Percentiles rank a stretch among this genome's conserved stretches.
These are phyloP conservation scores for Syngnathus scovelli DNA, from an alignment of 2,113 vertebrate species.

Conservation along the genomic window DNA sequence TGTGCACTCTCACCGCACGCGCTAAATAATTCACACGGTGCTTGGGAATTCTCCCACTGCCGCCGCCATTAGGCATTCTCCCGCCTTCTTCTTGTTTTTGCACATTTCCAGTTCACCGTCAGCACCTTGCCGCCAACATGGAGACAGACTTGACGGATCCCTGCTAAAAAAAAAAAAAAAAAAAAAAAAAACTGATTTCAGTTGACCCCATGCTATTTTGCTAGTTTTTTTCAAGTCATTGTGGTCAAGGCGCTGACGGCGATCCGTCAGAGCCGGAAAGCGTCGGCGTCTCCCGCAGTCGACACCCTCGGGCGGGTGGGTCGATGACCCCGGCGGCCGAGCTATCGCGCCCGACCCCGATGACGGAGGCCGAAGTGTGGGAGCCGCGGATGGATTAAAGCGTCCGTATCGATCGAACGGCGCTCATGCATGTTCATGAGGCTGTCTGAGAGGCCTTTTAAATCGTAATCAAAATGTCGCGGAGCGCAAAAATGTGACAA, in stretches of 20 bases:
- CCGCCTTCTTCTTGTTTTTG: slow-evolving; percentile 43
- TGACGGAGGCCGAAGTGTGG: neutral
- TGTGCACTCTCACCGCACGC: slow-evolving; percentile 59
- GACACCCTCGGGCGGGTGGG: neutral
- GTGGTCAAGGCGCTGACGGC: neutral
- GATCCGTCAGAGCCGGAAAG: neutral
- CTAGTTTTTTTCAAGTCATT: no score
- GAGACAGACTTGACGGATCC: slow-evolving; percentile 41
- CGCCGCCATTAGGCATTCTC: slow-evolving; percentile 64
- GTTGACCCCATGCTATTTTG: neutral
- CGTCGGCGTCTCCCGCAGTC: neutral
- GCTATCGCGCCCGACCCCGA: neutral
- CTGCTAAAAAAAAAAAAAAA: slow-evolving; percentile 45
- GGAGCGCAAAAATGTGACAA: neutral
- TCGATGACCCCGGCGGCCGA: neutral
- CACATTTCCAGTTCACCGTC: slow-evolving; percentile 33
- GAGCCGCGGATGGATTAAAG: slow-evolving; percentile 1
- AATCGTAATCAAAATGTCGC: neutral
- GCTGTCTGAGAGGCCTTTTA: neutral
- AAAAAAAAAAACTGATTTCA: slow-evolving; percentile 38
- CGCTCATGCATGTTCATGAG: slow-evolving; percentile 7
- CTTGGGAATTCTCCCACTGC: slow-evolving; percentile 63
- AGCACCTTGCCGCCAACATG: slow-evolving; percentile 10
- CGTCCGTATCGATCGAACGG: neutral
- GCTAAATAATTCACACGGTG: slow-evolving; percentile 71